Percentiles rank a stretch among this genome's conserved stretches.
These are phyloP conservation scores for Zeus faber DNA, from an alignment of 2,113 vertebrate species.

Conservation along the genomic window DNA sequence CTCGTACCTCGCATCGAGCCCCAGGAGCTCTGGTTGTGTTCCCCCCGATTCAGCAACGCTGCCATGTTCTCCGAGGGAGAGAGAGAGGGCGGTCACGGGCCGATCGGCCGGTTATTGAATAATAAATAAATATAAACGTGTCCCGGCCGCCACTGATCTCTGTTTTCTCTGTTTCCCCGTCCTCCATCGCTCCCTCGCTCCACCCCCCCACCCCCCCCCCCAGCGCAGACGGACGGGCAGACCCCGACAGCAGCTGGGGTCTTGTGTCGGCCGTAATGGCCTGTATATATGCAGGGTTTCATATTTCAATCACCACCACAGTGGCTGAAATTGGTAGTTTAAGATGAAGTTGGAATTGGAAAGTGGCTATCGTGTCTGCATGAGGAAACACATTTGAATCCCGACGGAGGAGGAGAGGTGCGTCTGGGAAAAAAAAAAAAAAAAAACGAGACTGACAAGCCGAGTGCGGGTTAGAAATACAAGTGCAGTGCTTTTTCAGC, in stretches of 20 bases:
- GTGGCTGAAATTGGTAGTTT: slow-evolving; percentile 74
- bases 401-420: slow-evolving; percentile 43
- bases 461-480: slow-evolving; percentile 45
- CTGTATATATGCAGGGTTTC: slow-evolving; percentile 80
- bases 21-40: slow-evolving; percentile 47
- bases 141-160: slow-evolving; percentile 51
- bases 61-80: slow-evolving; percentile 24
- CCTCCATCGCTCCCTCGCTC: slow-evolving; percentile 26
- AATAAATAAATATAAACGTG: slow-evolving; percentile 73
- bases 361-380: slow-evolving; percentile 77
- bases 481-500: slow-evolving; percentile 34
- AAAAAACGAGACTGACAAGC: slow-evolving; percentile 41
- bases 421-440: slow-evolving; percentile 42
- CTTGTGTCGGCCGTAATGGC: slow-evolving; percentile 73
- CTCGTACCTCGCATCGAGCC: slow-evolving; percentile 32
- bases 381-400: slow-evolving; percentile 77
- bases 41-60: slow-evolving; percentile 50
- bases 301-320: slow-evolving; percentile 74
- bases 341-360: slow-evolving; percentile 82
- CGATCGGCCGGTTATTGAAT: slow-evolving; percentile 74
- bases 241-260: slow-evolving; percentile 54
- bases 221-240: slow-evolving; percentile 7
- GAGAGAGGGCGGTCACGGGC: slow-evolving; percentile 62
- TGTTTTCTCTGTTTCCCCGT: slow-evolving; percentile 62
- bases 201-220: background rate